Evolutionary conservation across 1,140 invertebrate species (phyloP), one percentile per base, ranked within the genome.

Genomic region (Xylocopa sonorina): DNA sequence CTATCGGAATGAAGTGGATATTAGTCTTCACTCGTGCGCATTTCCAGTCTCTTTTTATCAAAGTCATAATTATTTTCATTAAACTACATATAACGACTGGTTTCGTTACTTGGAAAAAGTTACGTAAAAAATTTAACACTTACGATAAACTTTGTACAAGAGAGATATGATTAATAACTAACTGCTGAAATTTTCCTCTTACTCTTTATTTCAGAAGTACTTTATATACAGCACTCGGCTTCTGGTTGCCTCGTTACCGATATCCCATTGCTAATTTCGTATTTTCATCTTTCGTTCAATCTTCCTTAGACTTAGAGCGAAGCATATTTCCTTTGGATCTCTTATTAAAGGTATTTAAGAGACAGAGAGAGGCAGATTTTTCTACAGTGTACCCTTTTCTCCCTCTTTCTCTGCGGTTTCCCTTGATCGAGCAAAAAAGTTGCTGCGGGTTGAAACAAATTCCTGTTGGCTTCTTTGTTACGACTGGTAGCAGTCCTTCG

Each of bases 381-480:
- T 38, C 34, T 38, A 1, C 51, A 10, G n/a, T 46, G n/a, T 46
- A 12, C 29, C 27, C n/a, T 27, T 46, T 18, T 21, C 24, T 66
- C 1, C 5, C 29, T 32, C 27, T 32, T n/a, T 29, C 48, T 29
- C 5, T 32, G 34, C 5, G 53, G 10, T 29, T 32, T 57, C 68
- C 18, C 38, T 14, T 24, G 55, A 60, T 72, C 68, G 0, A 43
- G 46, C 1, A 72, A 72, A 72, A n/a, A 72, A 72, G 38, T 43
- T 58, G 38, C 53, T 0, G 21, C 53, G 7, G 27, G 34, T 46
- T 58, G 53, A 29, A 43, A 18, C 16, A 43, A 57, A 58, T 72
- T 43, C 38, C 27, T 46, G 38, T 43, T 58, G 41, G 27, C 14
- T 43, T 34, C 38, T 72, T 72, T 34, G 68, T 58, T 2, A 21